A percentile compares a stretch with the other conserved stretches of the same genome.
Evolutionary conservation across 2,113 vertebrate species (phyloP).

Genomic region (Erythrolamprus reginae): DNA sequence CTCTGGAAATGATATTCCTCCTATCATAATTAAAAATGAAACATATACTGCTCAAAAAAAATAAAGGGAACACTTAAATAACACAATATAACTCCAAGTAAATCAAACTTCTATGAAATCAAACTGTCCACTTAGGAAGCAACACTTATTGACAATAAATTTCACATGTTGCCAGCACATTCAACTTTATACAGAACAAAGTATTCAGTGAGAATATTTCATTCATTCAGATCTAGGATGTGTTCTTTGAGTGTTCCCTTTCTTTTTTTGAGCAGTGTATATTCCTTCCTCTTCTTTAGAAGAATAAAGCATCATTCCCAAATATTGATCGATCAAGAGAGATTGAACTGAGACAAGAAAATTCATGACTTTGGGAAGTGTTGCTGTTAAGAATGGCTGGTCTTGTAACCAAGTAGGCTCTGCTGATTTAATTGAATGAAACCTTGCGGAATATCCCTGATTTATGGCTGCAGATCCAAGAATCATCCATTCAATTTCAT

Average conservation of each 20-base stretch:
- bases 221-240: too few species aligned
- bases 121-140: too few species aligned
- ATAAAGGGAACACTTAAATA: too few species aligned
- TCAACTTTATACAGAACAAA: too few species aligned
- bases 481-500: constrained; percentile 7
- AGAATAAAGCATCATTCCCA: neutral
- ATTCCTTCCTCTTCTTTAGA: neutral
- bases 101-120: too few species aligned
- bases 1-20: neutral
- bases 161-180: too few species aligned
- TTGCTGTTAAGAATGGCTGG: neutral
- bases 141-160: too few species aligned
- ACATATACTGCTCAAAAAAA: too few species aligned
- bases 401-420: neutral
- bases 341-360: neutral
- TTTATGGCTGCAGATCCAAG: constrained; percentile 32
- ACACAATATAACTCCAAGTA: too few species aligned
- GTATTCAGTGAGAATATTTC: too few species aligned
- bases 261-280: too few species aligned
- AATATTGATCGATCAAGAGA: neutral
- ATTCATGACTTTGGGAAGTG: neutral
- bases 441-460: neutral
- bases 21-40: neutral
- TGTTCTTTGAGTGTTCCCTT: too few species aligned
- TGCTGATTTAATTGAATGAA: constrained; percentile 20